Evolutionary conservation across 2,888 invertebrate species (phyloP).

Genomic region (Sepioteuthis lessoniana): DNA sequence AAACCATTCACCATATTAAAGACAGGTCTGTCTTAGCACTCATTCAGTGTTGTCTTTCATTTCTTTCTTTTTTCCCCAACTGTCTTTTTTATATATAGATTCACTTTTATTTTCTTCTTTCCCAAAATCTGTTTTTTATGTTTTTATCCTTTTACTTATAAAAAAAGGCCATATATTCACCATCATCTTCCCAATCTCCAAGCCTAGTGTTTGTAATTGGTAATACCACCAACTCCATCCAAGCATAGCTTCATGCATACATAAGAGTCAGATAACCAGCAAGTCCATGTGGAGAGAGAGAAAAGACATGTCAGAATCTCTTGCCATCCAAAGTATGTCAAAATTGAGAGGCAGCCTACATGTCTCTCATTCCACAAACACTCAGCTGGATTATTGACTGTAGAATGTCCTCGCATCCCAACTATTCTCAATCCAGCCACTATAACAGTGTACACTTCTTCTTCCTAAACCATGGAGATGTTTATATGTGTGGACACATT

Average conservation of each 20-base stretch:
- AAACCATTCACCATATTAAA: neutral
- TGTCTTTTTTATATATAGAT: neutral
- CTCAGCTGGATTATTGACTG: neutral
- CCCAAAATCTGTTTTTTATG: neutral
- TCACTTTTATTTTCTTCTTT: neutral
- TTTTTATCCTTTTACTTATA: neutral
- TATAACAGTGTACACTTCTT: neutral
- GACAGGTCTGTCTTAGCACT: neutral
- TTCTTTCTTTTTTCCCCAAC: neutral
- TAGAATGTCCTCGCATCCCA: neutral
- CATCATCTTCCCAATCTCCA: neutral
- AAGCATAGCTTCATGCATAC: neutral
- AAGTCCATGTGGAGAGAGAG: neutral
- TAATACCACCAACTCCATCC: neutral
- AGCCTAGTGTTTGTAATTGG: neutral
- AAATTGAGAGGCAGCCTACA: neutral
- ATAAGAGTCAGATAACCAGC: neutral
- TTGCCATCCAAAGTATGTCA: constrained; percentile 9
- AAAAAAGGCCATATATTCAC: neutral
- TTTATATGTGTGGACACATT: neutral
- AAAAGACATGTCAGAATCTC: neutral
- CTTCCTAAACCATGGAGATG: neutral
- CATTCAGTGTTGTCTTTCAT: neutral
- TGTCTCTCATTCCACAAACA: constrained; percentile 33
- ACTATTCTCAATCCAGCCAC: neutral